These are phyloP conservation scores for Chironomus riparius DNA, from an alignment of 2,888 invertebrate species.

Conservation along the genomic window DNA sequence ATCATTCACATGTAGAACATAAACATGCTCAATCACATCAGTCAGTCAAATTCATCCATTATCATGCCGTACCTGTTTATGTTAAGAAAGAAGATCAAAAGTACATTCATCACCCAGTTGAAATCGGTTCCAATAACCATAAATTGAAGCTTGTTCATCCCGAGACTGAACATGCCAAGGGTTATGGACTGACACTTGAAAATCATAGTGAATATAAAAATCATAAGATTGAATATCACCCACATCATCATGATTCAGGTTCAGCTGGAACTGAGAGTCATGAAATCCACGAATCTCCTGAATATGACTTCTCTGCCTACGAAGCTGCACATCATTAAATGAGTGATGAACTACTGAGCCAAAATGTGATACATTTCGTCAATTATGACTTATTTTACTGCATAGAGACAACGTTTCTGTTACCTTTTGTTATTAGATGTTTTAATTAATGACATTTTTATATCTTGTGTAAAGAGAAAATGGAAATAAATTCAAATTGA, in stretches of 20 bases:
- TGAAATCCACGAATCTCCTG: constrained; percentile 5
- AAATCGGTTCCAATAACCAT: constrained; percentile 53
- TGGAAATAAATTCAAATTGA: not conserved
- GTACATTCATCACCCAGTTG: constrained; percentile 54
- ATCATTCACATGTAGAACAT: constrained; percentile 53
- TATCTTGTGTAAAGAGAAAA: not conserved
- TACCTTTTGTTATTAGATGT: not conserved
- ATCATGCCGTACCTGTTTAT: constrained; percentile 60
- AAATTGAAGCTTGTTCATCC: constrained; percentile 53
- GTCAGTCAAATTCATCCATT: constrained; percentile 60
- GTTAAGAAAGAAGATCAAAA: constrained; percentile 59
- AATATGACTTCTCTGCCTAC: constrained; percentile 5
- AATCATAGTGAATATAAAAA: constrained; percentile 42
- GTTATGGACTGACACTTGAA: constrained; percentile 51
- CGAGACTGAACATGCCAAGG: constrained; percentile 50
- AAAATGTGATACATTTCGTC: not conserved
- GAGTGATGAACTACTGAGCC: not conserved
- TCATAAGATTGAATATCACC: constrained; percentile 2
- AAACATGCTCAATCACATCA: constrained; percentile 62
- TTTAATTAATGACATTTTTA: not conserved
- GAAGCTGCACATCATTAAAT: constrained; percentile 15
- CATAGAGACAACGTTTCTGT: not conserved
- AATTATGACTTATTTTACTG: too few species aligned
- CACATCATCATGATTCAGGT: not conserved
- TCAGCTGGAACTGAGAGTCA: not conserved